Evolutionary conservation across 2,113 vertebrate genomes (phyloP).

Genomic region (Gopherus evgoodei): DNA sequence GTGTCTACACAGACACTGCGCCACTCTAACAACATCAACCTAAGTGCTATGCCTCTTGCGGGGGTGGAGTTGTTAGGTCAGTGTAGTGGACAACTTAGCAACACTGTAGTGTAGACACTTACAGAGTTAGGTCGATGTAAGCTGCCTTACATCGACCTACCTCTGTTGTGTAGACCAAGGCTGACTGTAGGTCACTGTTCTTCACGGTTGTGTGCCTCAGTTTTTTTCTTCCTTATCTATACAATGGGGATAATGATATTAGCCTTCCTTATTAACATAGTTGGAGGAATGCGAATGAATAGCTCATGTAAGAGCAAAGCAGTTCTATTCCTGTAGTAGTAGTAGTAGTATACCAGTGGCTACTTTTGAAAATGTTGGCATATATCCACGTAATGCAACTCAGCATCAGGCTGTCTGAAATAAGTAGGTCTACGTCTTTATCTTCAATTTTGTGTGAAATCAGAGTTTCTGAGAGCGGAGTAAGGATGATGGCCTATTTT

Average conservation of each 20-base stretch:
- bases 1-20: no score
- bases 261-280: neutral
- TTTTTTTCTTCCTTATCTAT: neutral
- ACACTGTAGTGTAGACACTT: no score
- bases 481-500: rapidly evolving
- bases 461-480: neutral
- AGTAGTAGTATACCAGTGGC: neutral
- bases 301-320: neutral
- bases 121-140: no score
- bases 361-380: neutral
- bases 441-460: neutral
- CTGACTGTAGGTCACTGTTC: neutral
- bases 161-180: no score
- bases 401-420: neutral
- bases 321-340: neutral
- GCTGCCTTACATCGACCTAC: no score
- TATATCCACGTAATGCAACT: neutral
- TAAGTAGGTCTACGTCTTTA: neutral
- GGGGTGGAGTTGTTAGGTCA: no score
- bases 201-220: neutral
- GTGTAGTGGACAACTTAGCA: no score
- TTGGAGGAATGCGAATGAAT: no score
- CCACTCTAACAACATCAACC: no score
- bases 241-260: neutral
- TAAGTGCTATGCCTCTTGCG: no score